Evolutionary conservation across 92 coral and sea anemone species (phyloP).

Genomic region (Epizoanthus illoricatus): DNA sequence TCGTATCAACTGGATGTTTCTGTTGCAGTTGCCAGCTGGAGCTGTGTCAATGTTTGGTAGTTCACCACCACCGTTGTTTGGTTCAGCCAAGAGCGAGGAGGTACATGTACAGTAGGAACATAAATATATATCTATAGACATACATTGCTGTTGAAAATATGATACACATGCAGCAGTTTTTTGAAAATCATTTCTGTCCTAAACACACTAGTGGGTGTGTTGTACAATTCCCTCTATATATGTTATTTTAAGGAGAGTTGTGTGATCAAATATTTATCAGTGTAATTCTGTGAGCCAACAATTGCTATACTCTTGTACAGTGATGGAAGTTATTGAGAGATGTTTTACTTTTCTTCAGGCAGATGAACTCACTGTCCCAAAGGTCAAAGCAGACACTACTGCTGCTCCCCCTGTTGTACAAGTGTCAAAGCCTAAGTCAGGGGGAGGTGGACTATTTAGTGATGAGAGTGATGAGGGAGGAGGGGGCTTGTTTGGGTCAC

Average conservation of each 20-base stretch:
- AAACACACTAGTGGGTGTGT: too few relatives aligned
- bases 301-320: too few relatives aligned
- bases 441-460: conserved; percentile 83
- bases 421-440: conserved; percentile 67
- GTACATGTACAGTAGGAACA: conserved; percentile 19
- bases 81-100: conserved; percentile 37
- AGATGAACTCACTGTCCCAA: conserved; percentile 8
- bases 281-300: too few relatives aligned
- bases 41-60: conserved; percentile 96
- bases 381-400: conserved; percentile 30
- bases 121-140: too few relatives aligned
- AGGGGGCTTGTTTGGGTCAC: conserved; percentile 64
- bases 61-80: conserved; percentile 74
- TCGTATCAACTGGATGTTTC: not conserved
- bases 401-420: conserved; percentile 56
- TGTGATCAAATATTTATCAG: too few relatives aligned
- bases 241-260: too few relatives aligned
- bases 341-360: not conserved
- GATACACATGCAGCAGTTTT: too few relatives aligned
- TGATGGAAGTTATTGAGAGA: too few relatives aligned
- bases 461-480: conserved; percentile 79
- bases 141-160: too few relatives aligned
- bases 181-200: too few relatives aligned
- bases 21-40: conserved; percentile 84
- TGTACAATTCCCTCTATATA: too few relatives aligned